A percentile compares a stretch with the other conserved stretches of the same genome.
Evolutionary conservation across 1,140 invertebrate genomes (phyloP).

Genomic region (Anoplolepis gracilipes): DNA sequence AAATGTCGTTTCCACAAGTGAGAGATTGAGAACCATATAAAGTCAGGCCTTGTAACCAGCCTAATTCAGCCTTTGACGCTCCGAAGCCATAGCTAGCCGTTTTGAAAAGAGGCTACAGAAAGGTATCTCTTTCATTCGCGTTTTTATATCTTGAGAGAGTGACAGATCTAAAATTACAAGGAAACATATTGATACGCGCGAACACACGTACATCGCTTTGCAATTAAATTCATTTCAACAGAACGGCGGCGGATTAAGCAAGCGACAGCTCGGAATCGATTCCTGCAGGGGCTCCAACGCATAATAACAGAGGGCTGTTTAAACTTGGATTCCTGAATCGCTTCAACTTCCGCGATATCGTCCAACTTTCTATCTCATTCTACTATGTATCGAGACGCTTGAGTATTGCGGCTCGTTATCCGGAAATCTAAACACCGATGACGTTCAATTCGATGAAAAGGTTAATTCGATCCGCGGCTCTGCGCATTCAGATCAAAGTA

Average conservation of each 20-base stretch:
- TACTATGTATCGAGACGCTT: constrained; percentile 39
- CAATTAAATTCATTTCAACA: constrained; percentile 21
- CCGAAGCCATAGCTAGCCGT: too few species aligned
- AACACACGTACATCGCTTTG: not conserved
- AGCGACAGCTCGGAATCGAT: constrained; percentile 48
- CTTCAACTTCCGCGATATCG: constrained; percentile 47
- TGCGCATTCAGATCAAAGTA: not conserved
- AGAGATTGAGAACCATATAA: constrained; percentile 17
- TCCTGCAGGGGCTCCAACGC: not conserved
- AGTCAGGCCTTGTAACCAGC: not conserved
- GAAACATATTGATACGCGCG: too few species aligned
- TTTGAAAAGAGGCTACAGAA: too few species aligned
- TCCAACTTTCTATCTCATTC: constrained; percentile 69
- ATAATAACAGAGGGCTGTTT: constrained; percentile 62
- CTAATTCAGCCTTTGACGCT: not conserved
- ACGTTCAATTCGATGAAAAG: constrained; percentile 25
- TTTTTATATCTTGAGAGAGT: too few species aligned
- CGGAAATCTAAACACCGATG: constrained; percentile 10
- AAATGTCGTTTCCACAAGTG: constrained; percentile 21
- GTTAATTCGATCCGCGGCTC: constrained; percentile 14
- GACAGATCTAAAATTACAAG: not conserved
- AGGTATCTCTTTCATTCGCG: too few species aligned
- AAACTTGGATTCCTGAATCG: constrained; percentile 62
- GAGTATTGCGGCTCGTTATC: constrained; percentile 47
- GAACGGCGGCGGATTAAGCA: not conserved